Percentiles rank a stretch among this genome's conserved stretches.
Evolutionary conservation across 2,888 invertebrate species (phyloP).

Genomic region (Tortricodes alternella): DNA sequence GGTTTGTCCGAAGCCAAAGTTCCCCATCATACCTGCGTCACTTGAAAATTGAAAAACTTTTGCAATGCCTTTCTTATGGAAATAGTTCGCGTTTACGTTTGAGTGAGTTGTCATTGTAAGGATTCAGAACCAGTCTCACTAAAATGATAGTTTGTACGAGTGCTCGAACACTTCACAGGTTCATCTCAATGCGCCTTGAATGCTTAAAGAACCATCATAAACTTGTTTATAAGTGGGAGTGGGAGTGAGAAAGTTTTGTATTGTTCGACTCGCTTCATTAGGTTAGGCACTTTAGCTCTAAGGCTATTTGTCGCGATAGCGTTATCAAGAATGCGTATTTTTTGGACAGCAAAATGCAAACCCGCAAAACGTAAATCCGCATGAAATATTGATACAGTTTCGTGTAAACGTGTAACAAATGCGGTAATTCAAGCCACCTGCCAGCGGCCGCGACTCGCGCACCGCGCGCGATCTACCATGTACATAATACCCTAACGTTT

Average conservation of each 20-base stretch:
- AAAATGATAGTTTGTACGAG: constrained; percentile 54
- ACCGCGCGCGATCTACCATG: constrained; percentile 38
- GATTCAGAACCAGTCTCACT: constrained; percentile 67
- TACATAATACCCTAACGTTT: too few relatives aligned
- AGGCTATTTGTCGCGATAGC: background rate
- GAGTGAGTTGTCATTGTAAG: constrained; percentile 79
- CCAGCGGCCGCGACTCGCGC: constrained; percentile 58
- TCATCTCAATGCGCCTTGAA: constrained; percentile 1
- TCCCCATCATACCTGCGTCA: constrained; percentile 80
- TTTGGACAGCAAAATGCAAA: constrained; percentile 73
- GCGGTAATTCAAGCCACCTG: constrained; percentile 82
- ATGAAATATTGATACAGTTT: constrained; percentile 83
- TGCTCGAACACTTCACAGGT: constrained; percentile 8
- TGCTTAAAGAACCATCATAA: background rate
- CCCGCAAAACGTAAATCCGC: constrained; percentile 78
- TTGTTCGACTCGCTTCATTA: background rate
- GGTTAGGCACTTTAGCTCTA: background rate
- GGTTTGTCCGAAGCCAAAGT: constrained; percentile 71
- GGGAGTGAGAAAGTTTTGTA: background rate
- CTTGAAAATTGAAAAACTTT: constrained; percentile 83
- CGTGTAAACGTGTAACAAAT: constrained; percentile 83
- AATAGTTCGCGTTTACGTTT: constrained; percentile 79
- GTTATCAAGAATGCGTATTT: constrained; percentile 40
- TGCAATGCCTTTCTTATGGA: constrained; percentile 80
- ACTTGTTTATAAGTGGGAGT: background rate